These are phyloP conservation scores for Progne subis DNA, from an alignment of 2,113 vertebrate genomes.

Conservation along the genomic window DNA sequence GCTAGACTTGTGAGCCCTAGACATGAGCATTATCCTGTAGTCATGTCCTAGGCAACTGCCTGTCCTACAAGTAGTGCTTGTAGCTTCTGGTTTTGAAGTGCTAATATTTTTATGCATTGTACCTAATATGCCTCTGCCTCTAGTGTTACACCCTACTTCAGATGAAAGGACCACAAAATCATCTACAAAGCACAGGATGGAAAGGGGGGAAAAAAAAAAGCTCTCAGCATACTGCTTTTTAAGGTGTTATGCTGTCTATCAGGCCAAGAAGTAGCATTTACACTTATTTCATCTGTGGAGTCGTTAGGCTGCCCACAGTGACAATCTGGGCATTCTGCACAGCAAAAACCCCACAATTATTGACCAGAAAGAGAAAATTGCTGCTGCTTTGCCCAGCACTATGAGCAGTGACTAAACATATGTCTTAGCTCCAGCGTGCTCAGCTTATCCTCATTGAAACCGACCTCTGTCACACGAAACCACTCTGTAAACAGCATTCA, in stretches of 20 bases:
- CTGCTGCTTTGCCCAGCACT: neutral
- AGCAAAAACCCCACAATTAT: neutral
- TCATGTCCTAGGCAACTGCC: neutral
- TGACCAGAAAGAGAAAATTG: neutral
- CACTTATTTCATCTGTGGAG: neutral
- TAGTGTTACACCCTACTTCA: neutral
- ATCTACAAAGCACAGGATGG: neutral
- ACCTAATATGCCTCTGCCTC: neutral
- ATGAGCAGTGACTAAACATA: neutral
- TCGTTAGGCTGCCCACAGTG: neutral
- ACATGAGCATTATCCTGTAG: neutral
- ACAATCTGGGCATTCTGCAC: neutral
- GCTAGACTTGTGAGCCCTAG: neutral
- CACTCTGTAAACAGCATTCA: neutral
- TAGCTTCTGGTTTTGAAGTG: neutral
- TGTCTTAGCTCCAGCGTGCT: rapidly evolving
- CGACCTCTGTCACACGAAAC: neutral
- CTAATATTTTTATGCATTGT: neutral
- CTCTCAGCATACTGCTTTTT: neutral
- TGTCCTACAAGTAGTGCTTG: neutral
- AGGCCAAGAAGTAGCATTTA: neutral
- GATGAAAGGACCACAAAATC: neutral
- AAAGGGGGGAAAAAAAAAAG: neutral
- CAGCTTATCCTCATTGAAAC: neutral
- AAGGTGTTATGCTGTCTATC: neutral